phyloP scores from a whole-genome alignment of 2,797 vertebrate species.

The Clarias laeviceps region DNA sequence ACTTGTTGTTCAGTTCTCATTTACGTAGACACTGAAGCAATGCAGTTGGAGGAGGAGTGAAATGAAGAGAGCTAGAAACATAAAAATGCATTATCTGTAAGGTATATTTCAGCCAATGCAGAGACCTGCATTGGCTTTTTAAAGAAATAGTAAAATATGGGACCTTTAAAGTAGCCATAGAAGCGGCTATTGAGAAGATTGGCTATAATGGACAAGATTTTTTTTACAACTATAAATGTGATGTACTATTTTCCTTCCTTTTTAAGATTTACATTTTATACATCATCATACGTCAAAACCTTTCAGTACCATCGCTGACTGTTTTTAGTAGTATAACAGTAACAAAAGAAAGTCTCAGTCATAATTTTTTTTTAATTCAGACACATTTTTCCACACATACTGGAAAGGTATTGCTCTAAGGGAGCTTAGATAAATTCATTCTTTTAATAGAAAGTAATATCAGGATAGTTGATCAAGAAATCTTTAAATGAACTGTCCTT shows the following conservation, averaged over 20 bases:
- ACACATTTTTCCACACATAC: not conserved
- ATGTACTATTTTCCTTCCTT: not conserved
- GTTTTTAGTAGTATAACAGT: not conserved
- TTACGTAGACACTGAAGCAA: too few relatives aligned
- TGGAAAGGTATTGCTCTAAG: not conserved
- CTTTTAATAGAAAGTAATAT: not conserved
- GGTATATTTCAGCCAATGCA: too few relatives aligned
- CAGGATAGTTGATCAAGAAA: not conserved
- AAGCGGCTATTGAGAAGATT: not conserved
- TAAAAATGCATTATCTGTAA: too few relatives aligned
- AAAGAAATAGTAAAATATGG: too few relatives aligned
- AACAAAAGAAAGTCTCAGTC: not conserved
- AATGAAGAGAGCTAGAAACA: too few relatives aligned
- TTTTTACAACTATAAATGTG: not conserved
- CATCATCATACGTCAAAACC: not conserved
- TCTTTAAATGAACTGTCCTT: not conserved
- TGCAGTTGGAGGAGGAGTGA: too few relatives aligned
- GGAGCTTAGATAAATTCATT: not conserved
- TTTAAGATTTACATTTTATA: not conserved
- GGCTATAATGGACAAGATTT: not conserved
- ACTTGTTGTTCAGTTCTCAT: too few relatives aligned
- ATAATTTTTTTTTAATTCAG: not conserved
- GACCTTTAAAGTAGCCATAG: not conserved
- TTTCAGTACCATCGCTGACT: not conserved
- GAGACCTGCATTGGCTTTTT: too few relatives aligned